Percentiles rank a stretch among this genome's conserved stretches.
Evolutionary conservation across 2,888 invertebrate species (phyloP).

Genomic region (Ochropacha duplaris): DNA sequence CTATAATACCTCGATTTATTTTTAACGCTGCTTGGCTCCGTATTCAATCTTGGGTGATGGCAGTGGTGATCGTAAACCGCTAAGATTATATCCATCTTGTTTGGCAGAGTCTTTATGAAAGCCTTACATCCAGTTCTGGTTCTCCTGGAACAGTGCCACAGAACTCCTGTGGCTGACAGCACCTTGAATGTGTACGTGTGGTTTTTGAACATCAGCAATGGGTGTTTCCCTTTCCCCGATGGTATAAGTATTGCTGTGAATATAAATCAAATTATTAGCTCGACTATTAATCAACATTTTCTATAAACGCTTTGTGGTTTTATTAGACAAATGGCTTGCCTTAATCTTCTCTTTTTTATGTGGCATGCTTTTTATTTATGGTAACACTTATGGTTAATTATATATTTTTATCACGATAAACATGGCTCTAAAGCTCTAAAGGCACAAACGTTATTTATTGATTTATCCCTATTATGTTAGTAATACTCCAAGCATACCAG

Average conservation of each 20-base stretch:
- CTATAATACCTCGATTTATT: background rate
- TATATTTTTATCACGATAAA: no score
- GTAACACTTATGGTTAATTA: no score
- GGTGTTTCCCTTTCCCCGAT: constrained; percentile 64
- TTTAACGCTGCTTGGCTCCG: background rate
- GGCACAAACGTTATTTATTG: no score
- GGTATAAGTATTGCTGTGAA: constrained; percentile 54
- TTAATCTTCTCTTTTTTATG: no score
- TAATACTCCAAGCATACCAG: no score
- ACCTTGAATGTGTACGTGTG: constrained; percentile 59
- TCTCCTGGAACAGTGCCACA: constrained; percentile 66
- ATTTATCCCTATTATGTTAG: no score
- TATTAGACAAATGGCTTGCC: no score
- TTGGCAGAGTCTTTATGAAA: constrained; percentile 48
- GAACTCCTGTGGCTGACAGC: constrained; percentile 44
- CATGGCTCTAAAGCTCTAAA: no score
- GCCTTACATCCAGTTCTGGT: constrained; percentile 64
- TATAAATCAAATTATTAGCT: background rate
- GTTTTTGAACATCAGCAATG: constrained; percentile 54
- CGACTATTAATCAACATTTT: background rate
- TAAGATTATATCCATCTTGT: constrained; percentile 40
- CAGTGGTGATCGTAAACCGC: constrained; percentile 46
- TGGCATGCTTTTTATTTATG: no score
- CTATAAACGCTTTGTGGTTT: no score
- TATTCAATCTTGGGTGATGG: constrained; percentile 29